Evolutionary conservation across 2,888 invertebrate species (phyloP), one percentile per base, ranked within the genome.

Genomic region (Troilus luridus): DNA sequence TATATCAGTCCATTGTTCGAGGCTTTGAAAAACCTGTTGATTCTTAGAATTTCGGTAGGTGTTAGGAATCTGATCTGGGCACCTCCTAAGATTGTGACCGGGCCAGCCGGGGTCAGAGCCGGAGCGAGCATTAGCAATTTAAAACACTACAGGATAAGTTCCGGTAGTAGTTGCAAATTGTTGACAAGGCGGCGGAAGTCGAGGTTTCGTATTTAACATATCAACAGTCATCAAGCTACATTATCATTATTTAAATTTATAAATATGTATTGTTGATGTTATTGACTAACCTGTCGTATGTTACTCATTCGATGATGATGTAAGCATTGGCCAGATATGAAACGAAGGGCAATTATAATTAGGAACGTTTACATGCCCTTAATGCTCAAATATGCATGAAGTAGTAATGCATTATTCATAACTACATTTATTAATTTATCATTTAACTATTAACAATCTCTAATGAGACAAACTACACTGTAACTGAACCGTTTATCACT

Each of bases 371-470:
- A 77, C 72, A 77, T 41, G 72, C 27, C 27, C 17, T 77, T 77
- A 77, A 41, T 77, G 85, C 56, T 85, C 56, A 58, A 85, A 85
- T 85, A 85, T 85, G 54, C 85, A 85, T 85, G n/a, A 85, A 85
- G 56, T 9, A 12, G 56, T n/a, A 41, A 85, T 85, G 56, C 85
- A 85, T 85, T 85, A 85, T 85, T 85, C 85, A 85, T 85, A n/a
- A 41, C 56, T 54, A 85, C 56, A 56, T 11, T 85, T 85, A 85
- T 85, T 85, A 85, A 85, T 85, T 85, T 85, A 85, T 58, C 85
- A 56, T 85, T 85, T 85, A 85, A 85, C 85, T 85, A 85, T 85
- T 85, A 85, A 85, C 85, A 85, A 85, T 58, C 85, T 56, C 21
- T 85, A 85, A 85, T 85, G 85, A n/a, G 54, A 85, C 85, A 85